These are phyloP conservation scores for Cephus pulcher DNA, from an alignment of 2,888 invertebrate species.

Conservation along the genomic window DNA sequence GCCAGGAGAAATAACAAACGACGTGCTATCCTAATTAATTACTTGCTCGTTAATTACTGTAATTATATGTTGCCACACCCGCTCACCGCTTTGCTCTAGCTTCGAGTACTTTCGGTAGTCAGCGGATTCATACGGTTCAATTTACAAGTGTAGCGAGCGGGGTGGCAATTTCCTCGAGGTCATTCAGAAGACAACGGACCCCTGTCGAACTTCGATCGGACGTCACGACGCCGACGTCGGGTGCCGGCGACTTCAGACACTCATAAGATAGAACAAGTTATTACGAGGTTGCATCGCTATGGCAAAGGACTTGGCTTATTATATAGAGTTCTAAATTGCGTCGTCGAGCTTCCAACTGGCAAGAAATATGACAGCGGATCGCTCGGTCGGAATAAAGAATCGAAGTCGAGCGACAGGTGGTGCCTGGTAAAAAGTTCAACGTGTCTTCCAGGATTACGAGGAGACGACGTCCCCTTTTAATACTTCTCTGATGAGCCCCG, in stretches of 20 bases:
- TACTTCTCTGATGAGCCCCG: not conserved
- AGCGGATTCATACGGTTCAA: not conserved
- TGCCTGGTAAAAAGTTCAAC: constrained; percentile 46
- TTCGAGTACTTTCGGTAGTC: not conserved
- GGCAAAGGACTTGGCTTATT: constrained; percentile 2
- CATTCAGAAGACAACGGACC: not conserved
- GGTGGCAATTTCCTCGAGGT: not conserved
- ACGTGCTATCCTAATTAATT: constrained; percentile 61
- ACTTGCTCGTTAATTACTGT: constrained; percentile 54
- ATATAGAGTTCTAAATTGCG: constrained; percentile 49
- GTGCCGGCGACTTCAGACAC: not conserved
- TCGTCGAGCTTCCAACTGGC: constrained; percentile 43
- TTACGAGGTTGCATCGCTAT: not conserved
- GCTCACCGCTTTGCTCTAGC: constrained; percentile 12
- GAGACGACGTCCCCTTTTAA: constrained; percentile 16
- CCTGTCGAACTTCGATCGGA: not conserved
- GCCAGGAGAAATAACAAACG: constrained; percentile 53
- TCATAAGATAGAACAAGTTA: not conserved
- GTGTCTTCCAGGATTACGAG: constrained; percentile 49
- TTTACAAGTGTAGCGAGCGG: not conserved
- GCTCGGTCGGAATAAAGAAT: constrained; percentile 54
- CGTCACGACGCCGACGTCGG: not conserved
- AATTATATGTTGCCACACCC: constrained; percentile 56
- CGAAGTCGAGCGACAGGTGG: constrained; percentile 53
- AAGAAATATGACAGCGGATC: constrained; percentile 59